phyloP scores from a whole-genome alignment of 1,140 invertebrate genomes.

The Mizuhopecten yessoensis region DNA sequence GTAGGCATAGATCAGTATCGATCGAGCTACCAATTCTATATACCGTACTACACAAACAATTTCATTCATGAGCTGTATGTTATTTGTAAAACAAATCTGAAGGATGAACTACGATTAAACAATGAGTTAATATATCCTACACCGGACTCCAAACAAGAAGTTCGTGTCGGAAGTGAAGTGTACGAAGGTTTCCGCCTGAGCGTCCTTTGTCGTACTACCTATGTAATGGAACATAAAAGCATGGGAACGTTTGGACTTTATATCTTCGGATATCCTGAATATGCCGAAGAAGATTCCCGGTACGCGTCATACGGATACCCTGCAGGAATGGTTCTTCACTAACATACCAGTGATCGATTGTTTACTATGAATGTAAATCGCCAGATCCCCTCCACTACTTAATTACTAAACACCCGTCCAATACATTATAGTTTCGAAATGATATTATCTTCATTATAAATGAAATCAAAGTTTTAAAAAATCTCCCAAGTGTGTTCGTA shows the following conservation, averaged over 20 bases:
- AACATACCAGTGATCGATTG: no score
- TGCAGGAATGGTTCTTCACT: not conserved
- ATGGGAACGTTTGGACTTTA: not conserved
- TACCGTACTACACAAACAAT: not conserved
- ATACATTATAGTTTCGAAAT: no score
- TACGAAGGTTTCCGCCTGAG: no score
- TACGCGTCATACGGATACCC: not conserved
- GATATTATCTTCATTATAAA: no score
- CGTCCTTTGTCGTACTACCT: not conserved
- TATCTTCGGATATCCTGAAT: not conserved
- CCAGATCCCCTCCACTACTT: no score
- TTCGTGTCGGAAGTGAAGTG: not conserved
- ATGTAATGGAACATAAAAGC: not conserved
- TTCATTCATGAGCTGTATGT: not conserved
- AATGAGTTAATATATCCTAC: not conserved
- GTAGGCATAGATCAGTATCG: not conserved
- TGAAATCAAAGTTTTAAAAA: no score
- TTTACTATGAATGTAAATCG: no score
- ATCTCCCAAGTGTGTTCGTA: no score
- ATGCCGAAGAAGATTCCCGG: not conserved
- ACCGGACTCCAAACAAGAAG: not conserved
- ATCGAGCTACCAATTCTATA: not conserved
- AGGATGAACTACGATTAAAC: not conserved
- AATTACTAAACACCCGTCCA: no score
- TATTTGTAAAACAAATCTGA: not conserved